These are phyloP conservation scores for Mesodorylaimus sp. DNA, from an alignment of 2,888 invertebrate genomes.

Conservation along the genomic window DNA sequence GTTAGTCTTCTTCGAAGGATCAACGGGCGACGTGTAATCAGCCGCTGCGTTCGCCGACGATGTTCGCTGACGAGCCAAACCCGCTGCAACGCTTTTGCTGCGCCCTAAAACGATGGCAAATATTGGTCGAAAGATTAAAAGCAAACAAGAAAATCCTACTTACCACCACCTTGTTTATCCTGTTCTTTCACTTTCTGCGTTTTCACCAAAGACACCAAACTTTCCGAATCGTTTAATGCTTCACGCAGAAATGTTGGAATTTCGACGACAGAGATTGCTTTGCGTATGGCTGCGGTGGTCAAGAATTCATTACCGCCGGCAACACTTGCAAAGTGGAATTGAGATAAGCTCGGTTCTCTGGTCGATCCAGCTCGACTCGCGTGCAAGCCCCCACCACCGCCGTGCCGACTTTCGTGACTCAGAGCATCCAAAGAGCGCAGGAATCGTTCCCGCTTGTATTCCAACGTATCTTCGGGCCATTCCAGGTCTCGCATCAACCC, in stretches of 20 bases:
- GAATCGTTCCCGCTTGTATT: constrained; percentile 16
- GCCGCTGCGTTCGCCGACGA: constrained; percentile 24
- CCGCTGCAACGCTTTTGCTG: constrained; percentile 11
- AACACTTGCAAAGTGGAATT: not conserved
- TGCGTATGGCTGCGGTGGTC: not conserved
- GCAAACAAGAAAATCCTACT: not conserved
- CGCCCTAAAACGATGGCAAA: not conserved
- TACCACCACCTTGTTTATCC: not conserved
- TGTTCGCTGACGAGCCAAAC: not conserved
- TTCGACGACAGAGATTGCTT: constrained; percentile 10
- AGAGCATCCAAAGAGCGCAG: constrained; percentile 6
- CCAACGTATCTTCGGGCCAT: constrained; percentile 44
- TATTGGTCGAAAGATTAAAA: not conserved
- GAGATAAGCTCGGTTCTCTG: constrained; percentile 5
- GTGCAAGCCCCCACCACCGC: too few relatives aligned
- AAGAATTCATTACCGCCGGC: not conserved
- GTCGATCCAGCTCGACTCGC: too few relatives aligned
- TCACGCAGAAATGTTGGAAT: constrained; percentile 10
- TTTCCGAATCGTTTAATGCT: not conserved
- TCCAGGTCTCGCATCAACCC: constrained; percentile 64
- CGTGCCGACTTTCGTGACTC: too few relatives aligned
- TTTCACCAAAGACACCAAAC: not conserved
- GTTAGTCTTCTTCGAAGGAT: not conserved
- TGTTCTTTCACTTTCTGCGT: not conserved
- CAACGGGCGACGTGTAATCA: not conserved